Percentiles rank a stretch among this genome's conserved stretches.
Evolutionary conservation across 2,888 invertebrate species (phyloP).

Genomic region (Caenorhabditis wallacei): DNA sequence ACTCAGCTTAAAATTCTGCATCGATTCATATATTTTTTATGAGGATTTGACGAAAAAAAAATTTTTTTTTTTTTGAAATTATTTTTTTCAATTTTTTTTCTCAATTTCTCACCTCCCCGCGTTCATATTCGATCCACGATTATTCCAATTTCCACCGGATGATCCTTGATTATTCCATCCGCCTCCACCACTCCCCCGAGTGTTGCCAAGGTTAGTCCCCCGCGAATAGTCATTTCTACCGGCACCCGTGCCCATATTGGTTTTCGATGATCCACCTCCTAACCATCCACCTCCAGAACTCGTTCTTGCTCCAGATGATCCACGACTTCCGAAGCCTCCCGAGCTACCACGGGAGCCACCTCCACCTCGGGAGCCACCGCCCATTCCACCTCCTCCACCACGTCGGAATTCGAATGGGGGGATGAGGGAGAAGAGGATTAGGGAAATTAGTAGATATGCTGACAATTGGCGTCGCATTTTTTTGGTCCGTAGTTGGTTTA

Average conservation of each 20-base stretch:
- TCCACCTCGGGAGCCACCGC: slow-evolving; percentile 43
- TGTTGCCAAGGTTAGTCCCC: slow-evolving; percentile 41
- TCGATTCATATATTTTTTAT: no score
- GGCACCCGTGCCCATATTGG: background rate
- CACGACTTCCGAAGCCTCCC: slow-evolving; percentile 39
- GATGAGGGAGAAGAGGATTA: slow-evolving; percentile 51
- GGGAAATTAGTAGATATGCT: slow-evolving; percentile 43
- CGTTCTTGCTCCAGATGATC: slow-evolving; percentile 32
- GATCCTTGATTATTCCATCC: slow-evolving; percentile 25
- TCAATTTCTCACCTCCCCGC: slow-evolving; percentile 39
- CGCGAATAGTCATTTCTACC: slow-evolving; percentile 53
- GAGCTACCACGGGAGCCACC: slow-evolving; percentile 9
- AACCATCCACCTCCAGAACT: slow-evolving; percentile 39
- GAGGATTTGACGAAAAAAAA: no score
- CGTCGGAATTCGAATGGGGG: slow-evolving; percentile 43
- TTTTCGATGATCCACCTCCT: slow-evolving; percentile 28
- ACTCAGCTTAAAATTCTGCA: no score
- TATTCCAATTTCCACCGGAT: slow-evolving; percentile 4
- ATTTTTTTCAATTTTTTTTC: background rate
- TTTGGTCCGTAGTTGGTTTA: background rate
- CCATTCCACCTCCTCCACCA: slow-evolving; percentile 44
- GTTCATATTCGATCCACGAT: slow-evolving; percentile 19
- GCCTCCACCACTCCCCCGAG: slow-evolving; percentile 14
- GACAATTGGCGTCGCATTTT: slow-evolving; percentile 42
- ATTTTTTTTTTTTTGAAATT: no score